Percentiles rank a stretch among this genome's conserved stretches.
Conservation (phyloP, 2,888 invertebrate genomes). For the Drosophila setosimentum region DNA sequence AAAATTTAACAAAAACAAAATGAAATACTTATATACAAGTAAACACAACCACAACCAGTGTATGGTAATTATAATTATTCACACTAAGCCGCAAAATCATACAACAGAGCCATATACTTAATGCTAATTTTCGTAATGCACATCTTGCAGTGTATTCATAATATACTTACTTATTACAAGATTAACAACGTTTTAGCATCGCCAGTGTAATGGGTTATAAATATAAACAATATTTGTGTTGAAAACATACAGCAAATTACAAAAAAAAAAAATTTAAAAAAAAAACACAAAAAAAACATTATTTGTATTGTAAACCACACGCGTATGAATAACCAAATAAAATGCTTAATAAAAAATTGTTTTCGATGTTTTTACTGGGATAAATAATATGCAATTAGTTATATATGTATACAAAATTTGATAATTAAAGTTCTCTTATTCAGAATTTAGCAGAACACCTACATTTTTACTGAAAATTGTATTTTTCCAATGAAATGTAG, state of each 20-base stretch:
- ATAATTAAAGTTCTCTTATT: background rate
- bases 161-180: conserved; percentile 62
- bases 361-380: conserved; percentile 4
- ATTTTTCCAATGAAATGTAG: background rate
- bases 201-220: conserved; percentile 64
- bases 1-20: conserved; percentile 60
- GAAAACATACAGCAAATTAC: conserved; percentile 64
- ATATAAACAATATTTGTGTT: conserved; percentile 71
- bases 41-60: conserved; percentile 33
- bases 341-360: conserved; percentile 68
- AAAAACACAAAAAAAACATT: conserved; percentile 51
- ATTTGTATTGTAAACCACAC: conserved; percentile 83
- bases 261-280: conserved; percentile 40
- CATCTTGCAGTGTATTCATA: conserved; percentile 61
- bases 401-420: background rate
- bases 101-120: conserved; percentile 46
- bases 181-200: conserved; percentile 69
- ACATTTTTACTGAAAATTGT: background rate
- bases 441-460: background rate
- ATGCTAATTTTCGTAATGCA: conserved; percentile 73
- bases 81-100: conserved; percentile 46
- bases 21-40: conserved; percentile 45
- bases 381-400: background rate
- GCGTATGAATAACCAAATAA: conserved; percentile 80
- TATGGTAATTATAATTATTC: conserved; percentile 48